Evolutionary conservation across 2,888 invertebrate species (phyloP), one percentile per base, ranked within the genome.

Genomic region (Meteorus colon): DNA sequence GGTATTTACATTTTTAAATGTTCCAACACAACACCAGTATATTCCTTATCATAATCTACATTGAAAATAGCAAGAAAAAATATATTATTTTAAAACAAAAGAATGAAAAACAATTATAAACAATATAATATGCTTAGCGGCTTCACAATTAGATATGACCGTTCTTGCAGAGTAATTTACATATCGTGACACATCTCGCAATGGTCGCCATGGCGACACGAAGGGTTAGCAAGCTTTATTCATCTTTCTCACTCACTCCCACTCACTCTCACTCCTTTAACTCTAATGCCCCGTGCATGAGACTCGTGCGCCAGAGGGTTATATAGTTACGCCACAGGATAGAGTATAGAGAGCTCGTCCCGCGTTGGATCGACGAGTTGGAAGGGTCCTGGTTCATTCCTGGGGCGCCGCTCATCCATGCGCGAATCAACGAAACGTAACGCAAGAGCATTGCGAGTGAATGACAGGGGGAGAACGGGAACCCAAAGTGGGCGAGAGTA

Each of bases 141-240:
- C 55, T 55, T 19, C 55, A 55, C 55, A 75, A 75, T 75, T 70
- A 75, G 51, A 63, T 55, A 51, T 51, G 55, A 45, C 65, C 70
- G 63, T 45, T 75, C 65, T 27, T 62, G 27, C 48, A 48, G 27
- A 24, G 24, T 37, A 62, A 73, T 76, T 76, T 73, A 62, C 72
- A 76, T 76, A 76, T 76, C 68, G 63, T 76, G 73, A 73, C 72
- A 73, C 73, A 76, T 72, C 73, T 73, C 51, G 73, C 67, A 55
- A 65, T 73, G 68, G 76, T 76, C 41, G 72, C 51, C 73, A 76
- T 76, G 76, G 67, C 37, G 48, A 76, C 76, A 48, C 76, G 76
- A 76, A 76, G 76, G 76, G 76, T 73, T 76, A 67, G 62, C 29
- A 24, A 67, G 45, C n/a, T 67, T 19, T 41, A 55, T 55, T 55